Percentiles rank a stretch among this genome's conserved stretches.
phyloP scores from a whole-genome alignment of 2,797 vertebrate species.

The Poeciliopsis presidionis region DNA sequence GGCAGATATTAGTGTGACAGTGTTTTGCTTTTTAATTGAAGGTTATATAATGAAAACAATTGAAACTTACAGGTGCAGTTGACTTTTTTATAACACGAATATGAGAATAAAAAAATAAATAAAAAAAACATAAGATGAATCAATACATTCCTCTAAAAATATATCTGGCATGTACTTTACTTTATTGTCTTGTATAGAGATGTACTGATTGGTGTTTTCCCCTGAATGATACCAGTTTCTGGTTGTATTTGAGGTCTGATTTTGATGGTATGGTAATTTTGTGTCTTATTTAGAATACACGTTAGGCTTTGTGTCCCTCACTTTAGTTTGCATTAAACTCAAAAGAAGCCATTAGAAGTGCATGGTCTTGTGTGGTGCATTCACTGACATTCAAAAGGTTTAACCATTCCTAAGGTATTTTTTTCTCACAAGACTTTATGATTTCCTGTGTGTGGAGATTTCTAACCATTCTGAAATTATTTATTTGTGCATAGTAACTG shows the following conservation, averaged over 20 bases:
- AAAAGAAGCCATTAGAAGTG: neutral
- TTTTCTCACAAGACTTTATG: neutral
- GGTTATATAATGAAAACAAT: neutral
- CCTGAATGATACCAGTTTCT: neutral
- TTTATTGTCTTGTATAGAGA: neutral
- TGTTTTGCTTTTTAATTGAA: constrained; percentile 18
- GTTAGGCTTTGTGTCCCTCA: neutral
- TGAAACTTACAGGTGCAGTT: neutral
- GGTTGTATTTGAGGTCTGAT: neutral
- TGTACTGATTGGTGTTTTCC: neutral
- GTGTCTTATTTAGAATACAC: neutral
- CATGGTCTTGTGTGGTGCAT: neutral
- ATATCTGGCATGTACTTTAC: neutral
- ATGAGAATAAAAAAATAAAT: neutral
- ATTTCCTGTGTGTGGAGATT: neutral
- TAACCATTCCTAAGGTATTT: neutral
- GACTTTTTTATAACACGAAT: neutral
- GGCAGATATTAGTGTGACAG: neutral
- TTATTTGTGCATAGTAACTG: neutral
- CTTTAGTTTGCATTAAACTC: neutral
- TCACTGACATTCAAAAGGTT: neutral
- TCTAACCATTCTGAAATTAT: neutral
- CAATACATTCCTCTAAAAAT: neutral
- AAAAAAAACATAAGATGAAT: neutral
- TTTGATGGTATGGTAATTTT: neutral